Conservation (phyloP, 2,888 invertebrate species). For the Podotricha telesiphe region DNA sequence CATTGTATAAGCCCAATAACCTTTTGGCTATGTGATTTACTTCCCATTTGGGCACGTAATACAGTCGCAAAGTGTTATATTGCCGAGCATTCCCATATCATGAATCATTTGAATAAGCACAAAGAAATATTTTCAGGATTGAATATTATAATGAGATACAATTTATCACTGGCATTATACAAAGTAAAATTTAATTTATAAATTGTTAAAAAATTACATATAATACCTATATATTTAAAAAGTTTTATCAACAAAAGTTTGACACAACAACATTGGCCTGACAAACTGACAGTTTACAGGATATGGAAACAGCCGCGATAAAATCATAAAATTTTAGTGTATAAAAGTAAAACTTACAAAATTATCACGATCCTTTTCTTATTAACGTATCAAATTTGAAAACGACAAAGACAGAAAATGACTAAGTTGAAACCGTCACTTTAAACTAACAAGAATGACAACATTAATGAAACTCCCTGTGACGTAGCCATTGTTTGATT, state of each 20-base stretch:
- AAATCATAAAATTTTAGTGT: slow-evolving; percentile 6
- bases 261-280: slow-evolving; percentile 66
- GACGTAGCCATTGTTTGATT: slow-evolving; percentile 20
- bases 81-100: slow-evolving; percentile 73
- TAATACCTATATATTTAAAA: slow-evolving; percentile 61
- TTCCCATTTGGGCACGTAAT: slow-evolving; percentile 65
- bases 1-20: slow-evolving; percentile 24
- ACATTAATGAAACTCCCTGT: slow-evolving; percentile 10
- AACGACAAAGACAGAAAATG: slow-evolving; percentile 21
- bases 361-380: slow-evolving; percentile 28
- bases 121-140: slow-evolving; percentile 50
- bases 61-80: slow-evolving; percentile 64
- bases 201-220: slow-evolving; percentile 54
- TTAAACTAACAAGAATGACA: slow-evolving; percentile 25
- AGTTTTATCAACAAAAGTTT: slow-evolving; percentile 79
- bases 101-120: slow-evolving; percentile 72
- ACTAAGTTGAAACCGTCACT: slow-evolving; percentile 1
- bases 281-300: slow-evolving; percentile 63
- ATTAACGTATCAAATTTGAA: background rate
- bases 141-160: slow-evolving; percentile 46
- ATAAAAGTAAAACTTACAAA: slow-evolving; percentile 4
- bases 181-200: slow-evolving; percentile 63
- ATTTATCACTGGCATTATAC: slow-evolving; percentile 46
- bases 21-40: slow-evolving; percentile 50
- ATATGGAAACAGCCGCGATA: slow-evolving; percentile 46